Percentiles rank a stretch among this genome's conserved stretches.
These are phyloP conservation scores for Tromatobia lineatoria DNA, from an alignment of 2,888 invertebrate species.

Conservation along the genomic window DNA sequence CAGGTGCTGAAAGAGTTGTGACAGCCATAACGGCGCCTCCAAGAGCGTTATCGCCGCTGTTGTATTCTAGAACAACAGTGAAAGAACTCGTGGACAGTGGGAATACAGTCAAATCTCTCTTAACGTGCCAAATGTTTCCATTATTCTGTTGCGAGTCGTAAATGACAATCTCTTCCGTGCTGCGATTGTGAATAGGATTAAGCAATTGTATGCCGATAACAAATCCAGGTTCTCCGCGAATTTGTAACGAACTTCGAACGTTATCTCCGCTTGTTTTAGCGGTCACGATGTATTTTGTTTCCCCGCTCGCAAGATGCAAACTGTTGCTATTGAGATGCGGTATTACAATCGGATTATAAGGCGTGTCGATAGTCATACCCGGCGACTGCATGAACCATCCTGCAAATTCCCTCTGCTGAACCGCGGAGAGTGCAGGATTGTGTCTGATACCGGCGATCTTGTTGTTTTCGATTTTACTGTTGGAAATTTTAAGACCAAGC, in stretches of 20 bases:
- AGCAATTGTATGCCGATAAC: constrained; percentile 95
- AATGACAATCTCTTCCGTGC: constrained; percentile 93
- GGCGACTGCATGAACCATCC: constrained; percentile 94
- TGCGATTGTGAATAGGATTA: constrained; percentile 95
- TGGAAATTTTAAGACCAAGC: constrained; percentile 92
- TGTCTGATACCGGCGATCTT: constrained; percentile 95
- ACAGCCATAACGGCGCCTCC: constrained; percentile 94
- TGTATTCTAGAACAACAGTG: constrained; percentile 92
- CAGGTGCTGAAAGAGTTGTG: constrained; percentile 91
- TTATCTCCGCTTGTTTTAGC: constrained; percentile 87
- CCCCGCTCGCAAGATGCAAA: constrained; percentile 89
- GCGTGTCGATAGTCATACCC: constrained; percentile 90
- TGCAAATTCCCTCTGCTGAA: constrained; percentile 95
- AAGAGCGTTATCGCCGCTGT: constrained; percentile 91
- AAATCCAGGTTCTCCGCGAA: constrained; percentile 91
- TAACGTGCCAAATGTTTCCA: constrained; percentile 91
- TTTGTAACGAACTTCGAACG: constrained; percentile 78
- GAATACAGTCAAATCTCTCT: constrained; percentile 95
- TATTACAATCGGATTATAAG: constrained; percentile 91
- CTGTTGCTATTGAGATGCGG: constrained; percentile 89
- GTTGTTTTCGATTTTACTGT: constrained; percentile 94
- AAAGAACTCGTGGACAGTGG: constrained; percentile 95
- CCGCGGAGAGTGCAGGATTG: constrained; percentile 93
- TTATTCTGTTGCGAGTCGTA: constrained; percentile 90
- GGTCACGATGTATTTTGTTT: constrained; percentile 93